phyloP scores from a whole-genome alignment of 2,888 invertebrate species.

The Caenorhabditis uteleia region DNA sequence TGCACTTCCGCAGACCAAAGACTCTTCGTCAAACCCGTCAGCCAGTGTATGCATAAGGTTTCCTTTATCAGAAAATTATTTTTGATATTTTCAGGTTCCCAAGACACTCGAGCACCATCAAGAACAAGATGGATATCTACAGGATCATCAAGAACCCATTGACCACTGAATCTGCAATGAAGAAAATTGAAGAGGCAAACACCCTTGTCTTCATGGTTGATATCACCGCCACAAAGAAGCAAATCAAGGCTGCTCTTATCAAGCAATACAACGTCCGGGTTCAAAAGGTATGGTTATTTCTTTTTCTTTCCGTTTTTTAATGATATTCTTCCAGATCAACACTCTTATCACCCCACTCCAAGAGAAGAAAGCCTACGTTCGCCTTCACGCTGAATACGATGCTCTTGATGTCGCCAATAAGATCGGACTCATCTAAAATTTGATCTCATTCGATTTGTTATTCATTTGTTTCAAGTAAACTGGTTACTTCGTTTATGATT shows the following conservation, averaged over 20 bases:
- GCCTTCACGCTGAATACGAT: constrained; percentile 95
- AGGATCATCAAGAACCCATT: constrained; percentile 96
- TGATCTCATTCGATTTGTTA: no score
- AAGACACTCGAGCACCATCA: constrained; percentile 88
- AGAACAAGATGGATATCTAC: constrained; percentile 82
- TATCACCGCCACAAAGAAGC: constrained; percentile 92
- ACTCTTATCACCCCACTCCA: constrained; percentile 81
- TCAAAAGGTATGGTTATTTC: constrained; percentile 79
- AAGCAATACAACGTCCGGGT: constrained; percentile 98
- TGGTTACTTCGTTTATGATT: no score
- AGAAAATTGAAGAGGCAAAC: constrained; percentile 99
- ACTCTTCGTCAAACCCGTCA: constrained; percentile 88
- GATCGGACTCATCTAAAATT: constrained; percentile 67
- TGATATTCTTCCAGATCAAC: constrained; percentile 60
- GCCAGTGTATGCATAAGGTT: constrained; percentile 77
- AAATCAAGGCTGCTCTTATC: constrained; percentile 93
- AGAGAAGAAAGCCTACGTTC: constrained; percentile 98
- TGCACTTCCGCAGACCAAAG: constrained; percentile 92
- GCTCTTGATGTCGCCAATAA: constrained; percentile 98
- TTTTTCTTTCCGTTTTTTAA: background rate
- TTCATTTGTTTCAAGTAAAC: constrained; percentile 9
- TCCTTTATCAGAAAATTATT: constrained; percentile 69
- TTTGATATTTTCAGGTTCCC: constrained; percentile 84
- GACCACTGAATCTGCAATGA: constrained; percentile 99
- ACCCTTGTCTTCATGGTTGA: constrained; percentile 99